A percentile compares a stretch with the other conserved stretches of the same genome.
These are phyloP conservation scores for Tapera naevia DNA, from an alignment of 2,797 vertebrate species.

Conservation along the genomic window DNA sequence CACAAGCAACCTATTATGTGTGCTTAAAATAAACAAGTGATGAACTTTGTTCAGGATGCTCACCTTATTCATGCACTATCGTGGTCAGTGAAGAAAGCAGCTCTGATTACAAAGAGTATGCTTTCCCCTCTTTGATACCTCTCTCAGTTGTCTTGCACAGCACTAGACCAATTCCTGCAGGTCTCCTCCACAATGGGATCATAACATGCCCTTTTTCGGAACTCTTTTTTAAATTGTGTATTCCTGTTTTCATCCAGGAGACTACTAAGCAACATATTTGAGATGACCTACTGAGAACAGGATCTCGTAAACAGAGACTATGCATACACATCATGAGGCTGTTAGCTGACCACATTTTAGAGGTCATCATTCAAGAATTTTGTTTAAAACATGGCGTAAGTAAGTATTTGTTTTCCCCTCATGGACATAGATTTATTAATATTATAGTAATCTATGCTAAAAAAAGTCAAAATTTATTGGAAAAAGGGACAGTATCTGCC, in stretches of 20 bases:
- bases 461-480: not conserved
- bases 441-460: not conserved
- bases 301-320: not conserved
- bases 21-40: rapidly evolving
- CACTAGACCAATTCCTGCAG: not conserved
- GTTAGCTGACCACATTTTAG: not conserved
- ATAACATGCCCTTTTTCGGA: not conserved
- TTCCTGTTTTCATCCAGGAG: not conserved
- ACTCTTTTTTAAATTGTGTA: no score
- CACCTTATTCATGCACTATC: not conserved
- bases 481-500: not conserved
- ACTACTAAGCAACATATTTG: not conserved
- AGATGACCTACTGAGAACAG: not conserved
- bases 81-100: not conserved
- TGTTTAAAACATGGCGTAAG: not conserved
- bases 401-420: not conserved
- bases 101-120: not conserved
- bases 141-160: not conserved
- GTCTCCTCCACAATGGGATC: rapidly evolving
- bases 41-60: not conserved
- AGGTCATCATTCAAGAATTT: not conserved
- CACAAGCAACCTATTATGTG: not conserved
- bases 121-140: not conserved
- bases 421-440: not conserved
- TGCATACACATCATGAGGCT: not conserved